Evolutionary conservation across 1,140 invertebrate genomes (phyloP).

Genomic region (Geopemphigus sp.): DNA sequence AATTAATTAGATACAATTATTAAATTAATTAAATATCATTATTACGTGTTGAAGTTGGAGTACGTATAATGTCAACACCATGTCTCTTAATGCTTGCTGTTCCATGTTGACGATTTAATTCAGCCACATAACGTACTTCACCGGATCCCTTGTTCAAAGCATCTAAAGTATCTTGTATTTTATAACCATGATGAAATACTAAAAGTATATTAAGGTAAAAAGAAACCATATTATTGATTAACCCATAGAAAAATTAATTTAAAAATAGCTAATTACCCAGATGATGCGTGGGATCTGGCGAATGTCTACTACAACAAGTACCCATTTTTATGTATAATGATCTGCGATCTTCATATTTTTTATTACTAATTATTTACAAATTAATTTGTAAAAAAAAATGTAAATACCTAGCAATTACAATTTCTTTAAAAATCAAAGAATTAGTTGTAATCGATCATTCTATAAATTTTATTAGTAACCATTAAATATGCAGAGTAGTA

Average conservation of each 20-base stretch:
- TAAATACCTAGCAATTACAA: neutral
- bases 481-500: neutral
- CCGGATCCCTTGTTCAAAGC: conserved; percentile 49
- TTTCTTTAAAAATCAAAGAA: neutral
- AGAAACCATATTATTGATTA: neutral
- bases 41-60: conserved; percentile 66
- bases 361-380: neutral
- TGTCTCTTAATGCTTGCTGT: conserved; percentile 59
- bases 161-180: conserved; percentile 52
- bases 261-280: conserved; percentile 52
- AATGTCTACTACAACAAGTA: conserved; percentile 54
- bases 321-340: conserved; percentile 53
- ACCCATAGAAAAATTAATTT: conserved; percentile 1
- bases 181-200: conserved; percentile 53
- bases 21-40: conserved; percentile 53
- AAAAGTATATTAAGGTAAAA: conserved; percentile 15
- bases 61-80: conserved; percentile 69
- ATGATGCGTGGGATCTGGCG: conserved; percentile 52
- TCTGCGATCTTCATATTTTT: neutral
- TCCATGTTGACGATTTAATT: conserved; percentile 66
- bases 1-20: conserved; percentile 26
- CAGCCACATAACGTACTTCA: conserved; percentile 73
- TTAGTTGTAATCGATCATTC: neutral
- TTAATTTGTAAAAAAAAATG: neutral
- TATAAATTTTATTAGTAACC: neutral